These are phyloP conservation scores for Melozone crissalis DNA, from an alignment of 2,113 vertebrate genomes.

Conservation along the genomic window DNA sequence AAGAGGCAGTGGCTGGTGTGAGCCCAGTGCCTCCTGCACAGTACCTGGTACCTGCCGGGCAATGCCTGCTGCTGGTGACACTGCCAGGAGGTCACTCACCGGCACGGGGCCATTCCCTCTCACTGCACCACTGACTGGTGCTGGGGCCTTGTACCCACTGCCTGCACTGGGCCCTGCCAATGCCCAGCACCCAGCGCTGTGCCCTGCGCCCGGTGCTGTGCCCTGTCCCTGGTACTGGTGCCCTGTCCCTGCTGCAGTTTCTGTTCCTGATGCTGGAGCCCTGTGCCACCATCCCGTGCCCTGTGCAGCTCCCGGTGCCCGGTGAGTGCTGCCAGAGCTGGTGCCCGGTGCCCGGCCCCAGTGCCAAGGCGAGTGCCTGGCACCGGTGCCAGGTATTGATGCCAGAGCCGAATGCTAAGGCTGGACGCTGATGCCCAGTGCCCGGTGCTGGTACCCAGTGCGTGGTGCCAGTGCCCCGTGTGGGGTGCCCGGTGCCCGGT, in stretches of 20 bases:
- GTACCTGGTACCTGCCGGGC: too few relatives aligned
- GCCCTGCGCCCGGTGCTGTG: not conserved
- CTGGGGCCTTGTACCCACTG: not conserved
- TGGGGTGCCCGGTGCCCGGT: not conserved
- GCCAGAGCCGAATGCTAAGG: not conserved
- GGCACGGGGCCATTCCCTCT: not conserved
- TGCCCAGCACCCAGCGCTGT: not conserved
- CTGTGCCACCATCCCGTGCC: not conserved
- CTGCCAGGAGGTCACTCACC: not conserved
- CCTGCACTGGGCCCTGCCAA: not conserved
- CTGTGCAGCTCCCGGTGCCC: accelerated
- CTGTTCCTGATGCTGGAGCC: not conserved
- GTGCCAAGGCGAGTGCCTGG: too few relatives aligned
- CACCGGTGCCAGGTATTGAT: not conserved
- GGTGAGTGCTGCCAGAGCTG: not conserved
- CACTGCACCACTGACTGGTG: too few relatives aligned
- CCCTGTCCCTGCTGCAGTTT: not conserved
- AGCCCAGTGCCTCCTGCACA: not conserved
- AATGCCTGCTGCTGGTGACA: accelerated
- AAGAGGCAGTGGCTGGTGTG: too few relatives aligned
- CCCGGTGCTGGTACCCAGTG: not conserved
- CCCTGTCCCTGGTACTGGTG: not conserved
- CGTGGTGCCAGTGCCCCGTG: not conserved
- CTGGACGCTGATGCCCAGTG: not conserved
- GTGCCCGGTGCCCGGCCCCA: not conserved